Evolutionary conservation across 2,888 invertebrate species (phyloP).

Genomic region (Tanytarsus gracilentus): DNA sequence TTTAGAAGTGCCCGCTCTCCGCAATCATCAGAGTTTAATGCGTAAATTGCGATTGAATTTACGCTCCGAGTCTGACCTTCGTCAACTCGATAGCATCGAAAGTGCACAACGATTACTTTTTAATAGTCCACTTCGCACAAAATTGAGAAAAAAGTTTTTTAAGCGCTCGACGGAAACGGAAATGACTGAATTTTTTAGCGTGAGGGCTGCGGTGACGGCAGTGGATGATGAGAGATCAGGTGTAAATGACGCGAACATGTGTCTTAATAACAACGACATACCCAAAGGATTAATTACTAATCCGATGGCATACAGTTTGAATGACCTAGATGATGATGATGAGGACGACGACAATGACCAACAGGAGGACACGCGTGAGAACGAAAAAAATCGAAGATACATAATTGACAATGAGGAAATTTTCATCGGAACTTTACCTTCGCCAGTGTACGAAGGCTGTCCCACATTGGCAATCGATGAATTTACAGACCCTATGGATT

Average conservation of each 20-base stretch:
- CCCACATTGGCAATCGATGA: no score
- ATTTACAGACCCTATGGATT: no score
- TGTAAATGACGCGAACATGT: constrained; percentile 25
- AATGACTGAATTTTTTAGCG: no score
- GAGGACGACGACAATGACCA: neutral
- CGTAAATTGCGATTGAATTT: constrained; percentile 20
- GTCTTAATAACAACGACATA: constrained; percentile 23
- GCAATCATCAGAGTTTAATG: constrained; percentile 24
- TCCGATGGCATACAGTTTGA: constrained; percentile 9
- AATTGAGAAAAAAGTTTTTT: constrained; percentile 3
- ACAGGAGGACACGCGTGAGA: no score
- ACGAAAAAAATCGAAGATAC: no score
- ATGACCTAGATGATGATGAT: neutral
- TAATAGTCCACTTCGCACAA: constrained; percentile 14
- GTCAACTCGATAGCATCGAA: neutral
- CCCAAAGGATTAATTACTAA: no score
- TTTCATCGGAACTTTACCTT: constrained; percentile 44
- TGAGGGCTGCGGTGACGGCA: neutral
- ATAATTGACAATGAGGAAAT: constrained; percentile 33
- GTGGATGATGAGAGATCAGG: constrained; percentile 27
- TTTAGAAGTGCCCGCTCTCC: constrained; percentile 41
- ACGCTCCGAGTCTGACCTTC: constrained; percentile 18
- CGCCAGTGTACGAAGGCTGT: constrained; percentile 44
- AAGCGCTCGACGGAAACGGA: neutral
- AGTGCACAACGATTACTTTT: neutral